A percentile compares a stretch with the other conserved stretches of the same genome.
phyloP scores from a whole-genome alignment of 2,797 vertebrate species.

The Strix occidentalis region DNA sequence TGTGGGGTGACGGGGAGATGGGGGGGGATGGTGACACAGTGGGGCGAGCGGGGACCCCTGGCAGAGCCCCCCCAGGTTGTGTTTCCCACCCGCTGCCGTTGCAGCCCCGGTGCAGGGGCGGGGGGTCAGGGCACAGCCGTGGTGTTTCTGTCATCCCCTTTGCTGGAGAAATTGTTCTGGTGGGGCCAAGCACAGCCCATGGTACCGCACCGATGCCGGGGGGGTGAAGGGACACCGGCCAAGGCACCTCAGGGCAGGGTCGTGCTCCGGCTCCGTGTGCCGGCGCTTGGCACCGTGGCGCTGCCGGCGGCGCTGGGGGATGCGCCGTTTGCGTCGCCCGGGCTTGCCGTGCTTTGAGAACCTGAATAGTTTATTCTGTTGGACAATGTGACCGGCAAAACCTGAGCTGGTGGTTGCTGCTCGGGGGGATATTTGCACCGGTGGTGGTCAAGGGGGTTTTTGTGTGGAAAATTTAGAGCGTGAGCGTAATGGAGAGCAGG shows the following conservation, averaged over 20 bases:
- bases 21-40: fast-evolving
- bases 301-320: too few relatives aligned
- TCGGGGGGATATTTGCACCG: fast-evolving
- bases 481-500: fast-evolving
- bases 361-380: not conserved
- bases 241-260: not conserved
- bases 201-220: fast-evolving
- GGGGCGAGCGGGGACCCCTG: not conserved
- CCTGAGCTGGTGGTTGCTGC: not conserved
- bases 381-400: fast-evolving
- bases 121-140: fast-evolving
- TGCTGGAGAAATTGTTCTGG: not conserved
- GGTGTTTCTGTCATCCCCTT: not conserved
- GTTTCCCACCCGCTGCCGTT: fast-evolving
- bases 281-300: not conserved
- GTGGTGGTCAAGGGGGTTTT: fast-evolving
- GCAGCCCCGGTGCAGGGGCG: not conserved
- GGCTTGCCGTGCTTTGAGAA: not conserved
- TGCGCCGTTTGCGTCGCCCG: fast-evolving
- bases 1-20: not conserved
- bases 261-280: fast-evolving
- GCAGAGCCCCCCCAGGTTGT: not conserved
- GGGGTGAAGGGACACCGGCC: too few relatives aligned
- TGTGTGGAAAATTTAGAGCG: fast-evolving
- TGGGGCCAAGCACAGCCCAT: fast-evolving